These are phyloP conservation scores for Ptychoptera contaminata DNA, from an alignment of 2,888 invertebrate genomes.

Conservation along the genomic window DNA sequence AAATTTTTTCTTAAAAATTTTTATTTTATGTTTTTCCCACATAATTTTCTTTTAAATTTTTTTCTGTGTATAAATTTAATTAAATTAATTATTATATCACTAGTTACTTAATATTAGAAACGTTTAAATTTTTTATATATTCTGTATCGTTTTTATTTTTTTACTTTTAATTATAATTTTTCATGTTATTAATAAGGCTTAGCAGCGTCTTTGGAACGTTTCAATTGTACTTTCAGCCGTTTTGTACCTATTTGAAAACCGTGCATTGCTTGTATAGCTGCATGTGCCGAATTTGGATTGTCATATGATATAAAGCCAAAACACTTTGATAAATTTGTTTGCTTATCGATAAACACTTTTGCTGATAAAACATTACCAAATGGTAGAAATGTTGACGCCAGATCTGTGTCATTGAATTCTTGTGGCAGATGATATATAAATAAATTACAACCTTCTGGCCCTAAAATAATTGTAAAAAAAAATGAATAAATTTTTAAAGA, in stretches of 20 bases:
- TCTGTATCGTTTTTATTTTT: no score
- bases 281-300: conserved; percentile 83
- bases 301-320: conserved; percentile 98
- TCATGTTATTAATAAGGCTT: conserved; percentile 57
- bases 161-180: no score
- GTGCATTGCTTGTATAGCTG: conserved; percentile 95
- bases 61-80: no score
- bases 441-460: conserved; percentile 96
- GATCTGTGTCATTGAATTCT: conserved; percentile 94
- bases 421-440: conserved; percentile 99
- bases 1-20: no score
- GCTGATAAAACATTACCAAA: conserved; percentile 98
- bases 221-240: conserved; percentile 93
- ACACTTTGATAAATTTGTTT: conserved; percentile 98
- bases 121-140: no score
- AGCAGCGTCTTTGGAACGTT: conserved; percentile 84
- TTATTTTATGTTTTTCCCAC: no score
- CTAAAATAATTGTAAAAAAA: conserved; percentile 27
- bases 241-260: conserved; percentile 97
- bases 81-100: no score
- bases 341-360: conserved; percentile 99
- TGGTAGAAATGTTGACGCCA: conserved; percentile 91
- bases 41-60: no score
- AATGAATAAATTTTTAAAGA: background rate
- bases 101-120: no score